These are phyloP conservation scores for Atractosteus spatula DNA, from an alignment of 2,113 vertebrate species.

Conservation along the genomic window DNA sequence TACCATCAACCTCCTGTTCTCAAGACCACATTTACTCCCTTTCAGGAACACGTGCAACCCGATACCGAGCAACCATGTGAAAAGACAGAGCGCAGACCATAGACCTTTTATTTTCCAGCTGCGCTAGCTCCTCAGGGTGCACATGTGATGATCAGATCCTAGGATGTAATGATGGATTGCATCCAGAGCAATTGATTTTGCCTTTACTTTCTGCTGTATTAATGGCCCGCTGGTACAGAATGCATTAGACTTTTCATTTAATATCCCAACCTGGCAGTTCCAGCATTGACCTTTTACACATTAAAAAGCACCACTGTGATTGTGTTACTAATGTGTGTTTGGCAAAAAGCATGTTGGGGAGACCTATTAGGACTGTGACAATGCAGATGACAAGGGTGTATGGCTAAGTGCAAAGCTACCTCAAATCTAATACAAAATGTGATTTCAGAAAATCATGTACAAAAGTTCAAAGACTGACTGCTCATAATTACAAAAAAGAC, in stretches of 20 bases:
- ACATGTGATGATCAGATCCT: not conserved
- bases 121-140: not conserved
- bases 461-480: too few relatives aligned
- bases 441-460: too few relatives aligned
- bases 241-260: conserved; percentile 12
- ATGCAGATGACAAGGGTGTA: too few relatives aligned
- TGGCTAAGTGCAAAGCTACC: too few relatives aligned
- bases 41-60: conserved; percentile 8
- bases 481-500: too few relatives aligned
- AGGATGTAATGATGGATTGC: conserved; percentile 4
- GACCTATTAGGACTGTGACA: too few relatives aligned
- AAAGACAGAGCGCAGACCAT: not conserved
- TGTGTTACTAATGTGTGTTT: conserved; percentile 7
- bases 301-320: conserved; percentile 1
- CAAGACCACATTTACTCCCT: not conserved
- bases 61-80: not conserved
- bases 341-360: not conserved
- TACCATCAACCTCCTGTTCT: not conserved
- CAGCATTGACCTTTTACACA: not conserved
- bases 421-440: too few relatives aligned
- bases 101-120: not conserved
- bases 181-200: conserved; percentile 19
- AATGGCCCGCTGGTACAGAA: conserved; percentile 3
- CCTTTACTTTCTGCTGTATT: conserved; percentile 11
- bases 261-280: not conserved